Evolutionary conservation across 2,113 vertebrate genomes (phyloP), one percentile per base, ranked within the genome.

Genomic region (Catharus fuscescens): DNA sequence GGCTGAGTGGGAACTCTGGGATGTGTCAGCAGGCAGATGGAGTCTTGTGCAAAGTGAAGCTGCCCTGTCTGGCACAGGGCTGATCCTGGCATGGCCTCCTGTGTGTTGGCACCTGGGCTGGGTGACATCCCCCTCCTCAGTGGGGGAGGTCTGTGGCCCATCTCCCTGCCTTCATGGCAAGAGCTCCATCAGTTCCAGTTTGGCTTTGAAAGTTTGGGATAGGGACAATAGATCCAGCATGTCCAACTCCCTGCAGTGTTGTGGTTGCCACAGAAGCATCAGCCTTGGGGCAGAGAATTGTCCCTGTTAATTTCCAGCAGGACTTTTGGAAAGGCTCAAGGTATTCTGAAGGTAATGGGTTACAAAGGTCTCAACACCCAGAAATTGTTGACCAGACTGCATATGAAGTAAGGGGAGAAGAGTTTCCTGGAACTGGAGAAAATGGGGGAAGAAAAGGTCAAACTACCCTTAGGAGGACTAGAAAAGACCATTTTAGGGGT

Each of bases 351-450:
- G 25, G 52, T 45, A 25, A 14, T 9, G 19, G 28, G 4, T 72
- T n/a, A 17, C 6, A 23, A 19, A 16, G 2, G 1, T 56, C 20
- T 61, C 0, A 0, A 23, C 8, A 34, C 36, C 7, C 50, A 69
- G 53, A 38, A 77, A 26, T 9, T 42, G 11, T 42, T 85, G 24
- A 62, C 40, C 24, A 19, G 52, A 18, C 28, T 67, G 8, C 88
- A 21, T 20, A 3, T 5, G 14, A 78, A 80, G 23, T n/a, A 34
- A 42, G 17, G 61, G 28, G 36, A 77, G 59, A 86, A 20, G 4
- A 38, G 17, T 52, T 67, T 50, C 81, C 42, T 88, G 47, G 19
- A 73, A 20, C 29, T 65, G 76, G 24, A 79, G 65, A 32, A 45
- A 79, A 15, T 14, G 11, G 14, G n/a, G 21, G 23, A 32, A 77